A percentile compares a stretch with the other conserved stretches of the same genome.
These are phyloP conservation scores for Drosophila obscura DNA, from an alignment of 1,140 invertebrate genomes.

Conservation along the genomic window DNA sequence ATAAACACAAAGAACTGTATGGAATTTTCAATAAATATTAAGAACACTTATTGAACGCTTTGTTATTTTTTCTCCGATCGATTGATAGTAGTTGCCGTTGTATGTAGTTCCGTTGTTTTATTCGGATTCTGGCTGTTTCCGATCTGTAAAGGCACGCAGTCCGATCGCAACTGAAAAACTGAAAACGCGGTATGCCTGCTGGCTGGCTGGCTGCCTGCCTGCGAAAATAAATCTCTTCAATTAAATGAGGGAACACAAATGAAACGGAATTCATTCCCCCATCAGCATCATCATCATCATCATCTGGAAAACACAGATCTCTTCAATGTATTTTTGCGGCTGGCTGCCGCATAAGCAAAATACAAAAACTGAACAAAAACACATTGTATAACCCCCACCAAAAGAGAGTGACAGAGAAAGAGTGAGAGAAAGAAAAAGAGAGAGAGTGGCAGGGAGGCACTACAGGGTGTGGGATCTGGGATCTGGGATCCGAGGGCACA, in stretches of 20 bases:
- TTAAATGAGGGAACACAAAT: conserved; percentile 70
- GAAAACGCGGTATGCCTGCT: background rate
- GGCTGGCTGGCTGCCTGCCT: conserved; percentile 23
- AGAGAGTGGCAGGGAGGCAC: conserved; percentile 6
- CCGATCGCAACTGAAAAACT: conserved; percentile 65
- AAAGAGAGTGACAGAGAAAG: conserved; percentile 17
- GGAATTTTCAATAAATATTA: conserved; percentile 28
- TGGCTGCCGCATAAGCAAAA: conserved; percentile 54
- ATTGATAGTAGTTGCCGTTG: background rate
- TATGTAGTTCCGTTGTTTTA: conserved; percentile 6
- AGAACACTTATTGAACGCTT: conserved; percentile 18
- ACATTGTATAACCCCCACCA: conserved; percentile 63
- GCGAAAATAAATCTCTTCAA: conserved; percentile 73
- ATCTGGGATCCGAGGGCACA: background rate
- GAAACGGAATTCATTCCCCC: conserved; percentile 61
- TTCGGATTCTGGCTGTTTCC: conserved; percentile 30
- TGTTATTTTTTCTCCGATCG: conserved; percentile 1
- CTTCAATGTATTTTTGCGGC: conserved; percentile 55
- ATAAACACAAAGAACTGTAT: conserved; percentile 50
- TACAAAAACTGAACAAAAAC: conserved; percentile 34
- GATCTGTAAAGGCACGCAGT: conserved; percentile 48
- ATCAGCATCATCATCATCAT: conserved; percentile 3
- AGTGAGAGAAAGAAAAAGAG: conserved; percentile 10
- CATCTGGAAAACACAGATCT: conserved; percentile 47
- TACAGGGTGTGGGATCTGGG: background rate